phyloP scores from a whole-genome alignment of 2,888 invertebrate species.

The Hecatera dysodea region DNA sequence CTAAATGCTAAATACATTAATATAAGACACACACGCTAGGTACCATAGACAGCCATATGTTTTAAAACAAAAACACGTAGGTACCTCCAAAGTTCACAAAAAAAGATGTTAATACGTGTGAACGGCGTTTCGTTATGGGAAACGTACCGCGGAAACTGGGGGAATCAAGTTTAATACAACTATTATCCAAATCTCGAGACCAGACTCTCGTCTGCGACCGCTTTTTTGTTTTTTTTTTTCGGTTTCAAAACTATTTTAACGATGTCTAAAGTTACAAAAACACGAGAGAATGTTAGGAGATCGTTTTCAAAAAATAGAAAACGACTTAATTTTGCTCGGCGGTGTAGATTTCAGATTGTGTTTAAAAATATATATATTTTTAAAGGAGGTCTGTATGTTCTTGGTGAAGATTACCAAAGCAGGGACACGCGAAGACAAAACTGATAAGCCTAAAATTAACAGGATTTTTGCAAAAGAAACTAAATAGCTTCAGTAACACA shows the following conservation, averaged over 20 bases:
- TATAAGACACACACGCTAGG: not conserved
- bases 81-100: constrained; percentile 32
- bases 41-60: constrained; percentile 7
- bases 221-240: constrained; percentile 54
- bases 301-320: constrained; percentile 18
- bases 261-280: constrained; percentile 59
- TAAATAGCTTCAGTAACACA: constrained; percentile 3
- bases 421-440: too few relatives aligned
- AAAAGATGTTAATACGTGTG: constrained; percentile 62
- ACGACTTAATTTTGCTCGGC: constrained; percentile 4
- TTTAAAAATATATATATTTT: too few relatives aligned
- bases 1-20: not conserved
- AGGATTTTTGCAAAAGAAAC: not conserved
- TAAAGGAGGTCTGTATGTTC: too few relatives aligned
- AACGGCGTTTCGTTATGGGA: constrained; percentile 62
- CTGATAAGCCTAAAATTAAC: too few relatives aligned
- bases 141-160: constrained; percentile 60
- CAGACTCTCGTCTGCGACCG: constrained; percentile 33
- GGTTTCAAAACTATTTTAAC: constrained; percentile 64
- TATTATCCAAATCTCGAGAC: constrained; percentile 54
- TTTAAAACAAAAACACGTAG: constrained; percentile 28
- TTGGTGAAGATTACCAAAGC: too few relatives aligned
- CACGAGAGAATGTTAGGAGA: constrained; percentile 32
- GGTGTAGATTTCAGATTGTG: constrained; percentile 7
- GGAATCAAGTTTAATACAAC: constrained; percentile 59